phyloP scores from a whole-genome alignment of 2,113 vertebrate species.

The Phylloscopus whistleri region DNA sequence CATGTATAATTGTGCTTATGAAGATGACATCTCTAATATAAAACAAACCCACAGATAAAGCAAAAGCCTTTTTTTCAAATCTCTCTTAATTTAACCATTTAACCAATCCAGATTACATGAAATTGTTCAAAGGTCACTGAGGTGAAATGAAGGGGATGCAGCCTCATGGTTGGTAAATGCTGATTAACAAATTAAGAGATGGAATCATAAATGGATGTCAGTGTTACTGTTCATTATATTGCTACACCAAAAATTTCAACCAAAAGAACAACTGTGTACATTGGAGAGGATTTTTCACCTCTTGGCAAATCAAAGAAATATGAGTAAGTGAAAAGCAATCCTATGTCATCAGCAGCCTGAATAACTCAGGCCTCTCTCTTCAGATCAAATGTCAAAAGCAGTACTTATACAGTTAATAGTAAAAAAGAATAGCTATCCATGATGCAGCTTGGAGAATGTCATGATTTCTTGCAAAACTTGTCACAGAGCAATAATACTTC shows the following conservation, averaged over 20 bases:
- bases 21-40: neutral
- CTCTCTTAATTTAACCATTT: neutral
- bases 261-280: neutral
- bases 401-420: neutral
- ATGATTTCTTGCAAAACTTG: neutral
- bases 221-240: neutral
- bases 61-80: neutral
- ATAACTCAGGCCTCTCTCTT: neutral
- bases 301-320: neutral
- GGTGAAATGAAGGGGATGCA: neutral
- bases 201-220: neutral
- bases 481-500: neutral
- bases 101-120: neutral
- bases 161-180: neutral
- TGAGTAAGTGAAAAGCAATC: neutral
- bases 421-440: neutral
- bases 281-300: neutral
- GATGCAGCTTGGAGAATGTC: neutral
- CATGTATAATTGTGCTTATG: neutral
- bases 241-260: neutral
- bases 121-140: neutral
- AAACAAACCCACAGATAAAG: neutral
- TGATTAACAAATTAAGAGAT: neutral
- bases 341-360: neutral
- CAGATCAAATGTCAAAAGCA: neutral